phyloP scores from a whole-genome alignment of 2,113 vertebrate genomes.

The Ptilonorhynchus violaceus region DNA sequence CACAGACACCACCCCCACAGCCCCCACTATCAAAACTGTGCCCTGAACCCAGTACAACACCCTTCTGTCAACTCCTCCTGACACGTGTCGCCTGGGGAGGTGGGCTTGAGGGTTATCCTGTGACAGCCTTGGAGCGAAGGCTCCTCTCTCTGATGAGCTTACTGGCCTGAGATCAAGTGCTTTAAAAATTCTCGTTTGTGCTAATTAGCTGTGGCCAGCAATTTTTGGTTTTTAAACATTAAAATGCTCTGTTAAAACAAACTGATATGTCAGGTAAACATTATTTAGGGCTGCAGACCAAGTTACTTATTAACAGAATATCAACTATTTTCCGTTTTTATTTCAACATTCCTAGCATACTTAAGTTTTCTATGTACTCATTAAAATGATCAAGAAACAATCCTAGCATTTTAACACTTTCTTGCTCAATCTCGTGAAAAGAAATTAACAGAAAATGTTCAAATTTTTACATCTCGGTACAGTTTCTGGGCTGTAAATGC shows the following conservation, averaged over 20 bases:
- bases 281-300: constrained; percentile 1
- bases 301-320: neutral
- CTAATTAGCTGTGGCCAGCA: neutral
- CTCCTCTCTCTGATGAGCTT: neutral
- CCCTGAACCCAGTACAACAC: neutral
- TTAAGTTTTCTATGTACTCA: neutral
- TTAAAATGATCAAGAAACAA: neutral
- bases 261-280: neutral
- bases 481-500: neutral
- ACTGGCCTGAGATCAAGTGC: neutral
- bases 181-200: neutral
- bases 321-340: neutral
- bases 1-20: neutral
- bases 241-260: constrained; percentile 4
- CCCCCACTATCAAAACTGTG: neutral
- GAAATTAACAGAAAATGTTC: neutral
- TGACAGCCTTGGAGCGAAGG: neutral
- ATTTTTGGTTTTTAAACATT: neutral
- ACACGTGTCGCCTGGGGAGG: neutral
- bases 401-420: neutral
- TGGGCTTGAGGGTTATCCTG: neutral
- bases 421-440: neutral
- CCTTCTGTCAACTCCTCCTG: neutral
- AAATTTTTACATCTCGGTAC: neutral
- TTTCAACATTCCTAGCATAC: neutral